These are phyloP conservation scores for Lota lota DNA, from an alignment of 2,113 vertebrate species.

Conservation along the genomic window DNA sequence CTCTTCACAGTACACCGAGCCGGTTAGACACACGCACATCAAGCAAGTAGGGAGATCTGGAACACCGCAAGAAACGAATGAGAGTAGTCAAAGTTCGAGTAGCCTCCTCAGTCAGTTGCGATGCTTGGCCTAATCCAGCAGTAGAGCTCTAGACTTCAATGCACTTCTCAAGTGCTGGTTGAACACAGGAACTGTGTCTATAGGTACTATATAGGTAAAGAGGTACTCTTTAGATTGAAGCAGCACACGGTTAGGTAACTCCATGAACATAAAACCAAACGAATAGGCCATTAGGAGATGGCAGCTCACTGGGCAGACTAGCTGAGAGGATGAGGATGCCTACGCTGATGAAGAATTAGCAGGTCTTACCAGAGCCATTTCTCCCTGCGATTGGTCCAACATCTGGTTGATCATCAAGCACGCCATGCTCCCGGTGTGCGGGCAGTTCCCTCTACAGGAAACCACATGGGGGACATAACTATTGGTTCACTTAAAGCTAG, in stretches of 20 bases:
- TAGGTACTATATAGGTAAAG: too few species aligned
- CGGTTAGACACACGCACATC: constrained; percentile 90
- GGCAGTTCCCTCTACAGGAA: constrained; percentile 41
- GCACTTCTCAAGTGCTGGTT: too few species aligned
- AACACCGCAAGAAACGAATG: constrained; percentile 30
- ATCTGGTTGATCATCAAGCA: constrained; percentile 54
- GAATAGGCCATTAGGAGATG: too few species aligned
- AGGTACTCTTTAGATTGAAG: too few species aligned
- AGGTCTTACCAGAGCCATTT: constrained; percentile 54
- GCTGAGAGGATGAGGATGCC: too few species aligned
- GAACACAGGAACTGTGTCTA: too few species aligned
- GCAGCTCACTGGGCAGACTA: too few species aligned
- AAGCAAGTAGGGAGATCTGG: constrained; percentile 90
- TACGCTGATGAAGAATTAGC: neutral
- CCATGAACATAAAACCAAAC: too few species aligned
- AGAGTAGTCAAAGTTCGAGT: neutral
- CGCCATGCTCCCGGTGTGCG: constrained; percentile 4
- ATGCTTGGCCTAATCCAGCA: neutral
- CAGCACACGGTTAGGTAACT: too few species aligned
- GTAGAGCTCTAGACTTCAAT: too few species aligned
- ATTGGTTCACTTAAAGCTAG: too few species aligned
- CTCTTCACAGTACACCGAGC: constrained; percentile 97
- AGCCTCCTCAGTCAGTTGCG: neutral
- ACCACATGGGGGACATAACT: too few species aligned
- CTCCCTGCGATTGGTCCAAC: constrained; percentile 2